Base-by-base conservation (phyloP, 2,797 vertebrate species). In the Serranus cabrilla region DNA sequence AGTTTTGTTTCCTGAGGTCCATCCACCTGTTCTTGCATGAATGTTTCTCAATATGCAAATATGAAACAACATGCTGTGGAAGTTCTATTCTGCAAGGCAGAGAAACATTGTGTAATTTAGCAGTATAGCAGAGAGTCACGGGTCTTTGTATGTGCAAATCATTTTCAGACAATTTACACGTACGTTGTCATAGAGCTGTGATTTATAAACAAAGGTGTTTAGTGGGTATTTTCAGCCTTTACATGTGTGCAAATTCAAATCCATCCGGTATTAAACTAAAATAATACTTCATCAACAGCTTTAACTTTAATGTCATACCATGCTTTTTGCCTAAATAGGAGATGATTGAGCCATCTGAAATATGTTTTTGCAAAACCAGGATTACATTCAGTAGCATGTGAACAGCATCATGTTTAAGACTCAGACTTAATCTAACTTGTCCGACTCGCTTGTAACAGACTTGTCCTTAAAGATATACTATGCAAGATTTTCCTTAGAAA, bases 1-100 rank as follows among this genome's bases (percentile, higher is more conserved):
- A 91, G 68, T 82, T 86, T 74, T 72, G 23, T 67, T 55, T 77
- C 20, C n/a, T 10, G 0, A 50, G 47, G 54, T 78, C 16, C 11
- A 47, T 57, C 39, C 43, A 52, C 50, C 49, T 80, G 27, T 63
- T 50, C 31, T 64, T 66, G 3, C 4, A 57, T 77, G 43, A 78
- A 52, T 60, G 73, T 63, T 66, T 68, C 51, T 40, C 31, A 27
- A 25, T 64, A 57, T 54, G 69, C 51, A 83, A 85, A 84, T 74
- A 21, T 55, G 4, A 69, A 68, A 31, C 11, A 0, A 42, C 21
- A 10, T 45, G 13, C 7, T 1, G 18, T 27, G 27, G 25, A 27
- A 12, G 50, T 59, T 46, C 4, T 54, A 43, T 21, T 74, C 7
- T 45, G 31, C 16, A 66, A 40, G 39, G 11, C 12, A 45, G 31